These are phyloP conservation scores for Ostrea edulis DNA, from an alignment of 1,140 invertebrate genomes.

Conservation along the genomic window DNA sequence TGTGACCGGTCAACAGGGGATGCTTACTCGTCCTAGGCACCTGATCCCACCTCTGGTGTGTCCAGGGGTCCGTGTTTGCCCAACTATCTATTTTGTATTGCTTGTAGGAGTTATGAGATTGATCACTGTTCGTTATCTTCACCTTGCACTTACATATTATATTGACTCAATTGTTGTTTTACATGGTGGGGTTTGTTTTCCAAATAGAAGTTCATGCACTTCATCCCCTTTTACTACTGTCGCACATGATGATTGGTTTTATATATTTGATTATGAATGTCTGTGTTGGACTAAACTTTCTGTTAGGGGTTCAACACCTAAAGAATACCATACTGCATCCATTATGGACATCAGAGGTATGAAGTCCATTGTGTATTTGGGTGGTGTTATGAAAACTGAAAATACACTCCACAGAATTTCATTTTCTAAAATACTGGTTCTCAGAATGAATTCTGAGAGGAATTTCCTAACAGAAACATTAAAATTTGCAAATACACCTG, in stretches of 20 bases:
- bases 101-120: no score
- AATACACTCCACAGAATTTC: background rate
- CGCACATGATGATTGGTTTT: background rate
- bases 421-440: constrained; percentile 4
- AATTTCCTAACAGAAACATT: constrained; percentile 4
- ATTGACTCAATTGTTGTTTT: background rate
- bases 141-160: background rate
- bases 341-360: constrained; percentile 5
- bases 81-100: no score
- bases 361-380: constrained; percentile 26
- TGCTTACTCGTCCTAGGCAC: no score
- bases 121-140: no score
- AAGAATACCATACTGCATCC: background rate
- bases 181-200: constrained; percentile 25
- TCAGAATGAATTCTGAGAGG: background rate
- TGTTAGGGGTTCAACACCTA: background rate
- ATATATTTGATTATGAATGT: background rate
- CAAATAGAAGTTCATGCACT: background rate
- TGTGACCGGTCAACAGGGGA: no score
- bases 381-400: background rate
- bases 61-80: no score
- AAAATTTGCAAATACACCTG: constrained; percentile 17
- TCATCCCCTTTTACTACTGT: background rate
- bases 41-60: no score
- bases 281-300: background rate